Evolutionary conservation across 1,140 invertebrate species (phyloP).

Genomic region (Ceratina japonica): DNA sequence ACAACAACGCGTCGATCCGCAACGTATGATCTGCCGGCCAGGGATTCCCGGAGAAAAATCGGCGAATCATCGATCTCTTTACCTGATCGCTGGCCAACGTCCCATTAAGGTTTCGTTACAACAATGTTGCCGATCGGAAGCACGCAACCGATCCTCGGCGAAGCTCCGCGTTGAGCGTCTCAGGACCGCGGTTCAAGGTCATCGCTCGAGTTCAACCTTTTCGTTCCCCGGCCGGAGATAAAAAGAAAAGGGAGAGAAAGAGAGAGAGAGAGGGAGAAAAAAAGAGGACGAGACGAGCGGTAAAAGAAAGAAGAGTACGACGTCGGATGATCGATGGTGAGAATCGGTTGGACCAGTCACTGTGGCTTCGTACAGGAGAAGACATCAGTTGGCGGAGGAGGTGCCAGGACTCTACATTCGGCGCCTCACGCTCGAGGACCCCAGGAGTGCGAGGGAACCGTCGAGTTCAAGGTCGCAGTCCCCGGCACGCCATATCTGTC

Average conservation of each 20-base stretch:
- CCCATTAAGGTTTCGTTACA: background rate
- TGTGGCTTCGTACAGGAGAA: slow-evolving; percentile 71
- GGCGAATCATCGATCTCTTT: slow-evolving; percentile 4
- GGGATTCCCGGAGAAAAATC: background rate
- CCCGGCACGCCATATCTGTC: slow-evolving; percentile 72
- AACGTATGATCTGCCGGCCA: background rate
- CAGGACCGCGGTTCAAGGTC: slow-evolving; percentile 55
- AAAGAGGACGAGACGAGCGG: background rate
- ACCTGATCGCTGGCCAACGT: slow-evolving; percentile 12
- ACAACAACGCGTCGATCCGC: slow-evolving; percentile 13
- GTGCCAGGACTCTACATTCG: slow-evolving; percentile 76
- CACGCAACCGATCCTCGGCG: background rate
- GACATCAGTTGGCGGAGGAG: slow-evolving; percentile 73
- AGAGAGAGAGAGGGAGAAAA: background rate
- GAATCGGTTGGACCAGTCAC: slow-evolving; percentile 61
- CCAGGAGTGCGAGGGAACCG: slow-evolving; percentile 67
- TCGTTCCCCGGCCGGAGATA: slow-evolving; percentile 32
- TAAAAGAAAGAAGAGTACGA: slow-evolving; percentile 18
- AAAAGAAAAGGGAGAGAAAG: background rate
- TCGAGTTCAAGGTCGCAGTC: slow-evolving; percentile 69
- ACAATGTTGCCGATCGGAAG: slow-evolving; percentile 12
- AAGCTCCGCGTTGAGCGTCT: background rate
- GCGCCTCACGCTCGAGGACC: slow-evolving; percentile 75
- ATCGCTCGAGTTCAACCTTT: slow-evolving; percentile 46
- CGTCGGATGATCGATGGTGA: slow-evolving; percentile 63